Percentiles rank a stretch among this genome's conserved stretches.
Conservation (phyloP, 2,888 invertebrate species). For the Strigamia maritima region DNA sequence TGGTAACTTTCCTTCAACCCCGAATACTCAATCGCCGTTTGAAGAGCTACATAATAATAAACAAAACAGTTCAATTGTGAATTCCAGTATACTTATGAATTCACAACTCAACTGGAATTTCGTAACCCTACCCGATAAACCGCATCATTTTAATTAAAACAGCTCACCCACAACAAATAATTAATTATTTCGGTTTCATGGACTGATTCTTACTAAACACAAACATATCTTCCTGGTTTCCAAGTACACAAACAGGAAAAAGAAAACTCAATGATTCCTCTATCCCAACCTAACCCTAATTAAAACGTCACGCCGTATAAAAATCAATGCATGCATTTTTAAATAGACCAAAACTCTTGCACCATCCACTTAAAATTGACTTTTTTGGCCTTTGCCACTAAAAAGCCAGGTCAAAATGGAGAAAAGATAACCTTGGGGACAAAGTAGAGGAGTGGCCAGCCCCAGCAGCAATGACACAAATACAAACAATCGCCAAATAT, state of each 20-base stretch:
- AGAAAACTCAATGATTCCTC: no score
- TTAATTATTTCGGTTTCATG: not conserved
- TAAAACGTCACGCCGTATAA: not conserved
- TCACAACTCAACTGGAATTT: not conserved
- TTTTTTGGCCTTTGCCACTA: not conserved
- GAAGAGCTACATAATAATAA: conserved; percentile 55
- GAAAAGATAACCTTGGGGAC: not conserved
- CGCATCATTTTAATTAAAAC: not conserved
- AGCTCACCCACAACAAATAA: not conserved
- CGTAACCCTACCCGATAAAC: not conserved
- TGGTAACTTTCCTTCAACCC: conserved; percentile 69
- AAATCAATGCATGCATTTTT: not conserved
- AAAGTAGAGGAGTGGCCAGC: not conserved
- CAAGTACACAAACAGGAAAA: not conserved
- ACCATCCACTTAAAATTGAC: not conserved
- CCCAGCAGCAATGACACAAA: not conserved
- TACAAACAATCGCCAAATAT: not conserved
- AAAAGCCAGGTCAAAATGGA: not conserved
- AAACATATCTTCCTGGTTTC: not conserved
- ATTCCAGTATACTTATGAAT: not conserved
- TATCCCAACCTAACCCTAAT: not conserved
- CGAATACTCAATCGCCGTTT: conserved; percentile 68
- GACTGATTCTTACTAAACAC: not conserved
- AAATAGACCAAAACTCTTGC: not conserved
- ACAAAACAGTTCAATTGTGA: not conserved